Evolutionary conservation across 2,113 vertebrate genomes (phyloP).

Genomic region (Pseudorhombus dupliciocellatus): DNA sequence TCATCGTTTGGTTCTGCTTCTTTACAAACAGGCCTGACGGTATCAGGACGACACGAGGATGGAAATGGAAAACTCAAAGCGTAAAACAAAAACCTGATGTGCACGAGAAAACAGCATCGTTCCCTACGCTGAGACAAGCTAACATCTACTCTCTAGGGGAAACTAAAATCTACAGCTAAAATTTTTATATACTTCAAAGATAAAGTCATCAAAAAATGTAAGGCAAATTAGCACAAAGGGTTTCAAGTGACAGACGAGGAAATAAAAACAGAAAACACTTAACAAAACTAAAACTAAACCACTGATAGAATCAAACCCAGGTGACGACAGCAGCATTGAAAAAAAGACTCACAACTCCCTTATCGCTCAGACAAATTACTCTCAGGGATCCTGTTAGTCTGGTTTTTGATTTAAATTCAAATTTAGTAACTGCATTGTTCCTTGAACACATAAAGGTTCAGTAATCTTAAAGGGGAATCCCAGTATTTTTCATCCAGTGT

Average conservation of each 20-base stretch:
- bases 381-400: slow-evolving; percentile 52
- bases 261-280: slow-evolving; percentile 55
- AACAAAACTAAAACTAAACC: slow-evolving; percentile 62
- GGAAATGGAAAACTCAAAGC: slow-evolving; percentile 52
- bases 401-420: slow-evolving; percentile 53
- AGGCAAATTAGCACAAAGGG: slow-evolving; percentile 68
- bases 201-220: slow-evolving; percentile 68
- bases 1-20: slow-evolving; percentile 53
- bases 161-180: slow-evolving; percentile 40
- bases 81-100: slow-evolving; percentile 54
- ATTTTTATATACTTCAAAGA: slow-evolving; percentile 58
- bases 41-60: slow-evolving; percentile 41
- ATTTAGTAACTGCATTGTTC: slow-evolving; percentile 65
- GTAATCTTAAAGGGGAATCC: neutral
- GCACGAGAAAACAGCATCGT: slow-evolving; percentile 66
- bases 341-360: slow-evolving; percentile 66
- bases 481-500: neutral
- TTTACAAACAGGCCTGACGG: slow-evolving; percentile 40
- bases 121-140: slow-evolving; percentile 36
- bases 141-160: slow-evolving; percentile 53
- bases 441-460: slow-evolving; percentile 63
- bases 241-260: slow-evolving; percentile 75
- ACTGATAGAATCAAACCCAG: slow-evolving; percentile 70
- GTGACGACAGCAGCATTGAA: slow-evolving; percentile 81
- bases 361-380: slow-evolving; percentile 52